Conservation (phyloP, 1,140 invertebrate genomes). For the Atopsyche davidsoni region DNA sequence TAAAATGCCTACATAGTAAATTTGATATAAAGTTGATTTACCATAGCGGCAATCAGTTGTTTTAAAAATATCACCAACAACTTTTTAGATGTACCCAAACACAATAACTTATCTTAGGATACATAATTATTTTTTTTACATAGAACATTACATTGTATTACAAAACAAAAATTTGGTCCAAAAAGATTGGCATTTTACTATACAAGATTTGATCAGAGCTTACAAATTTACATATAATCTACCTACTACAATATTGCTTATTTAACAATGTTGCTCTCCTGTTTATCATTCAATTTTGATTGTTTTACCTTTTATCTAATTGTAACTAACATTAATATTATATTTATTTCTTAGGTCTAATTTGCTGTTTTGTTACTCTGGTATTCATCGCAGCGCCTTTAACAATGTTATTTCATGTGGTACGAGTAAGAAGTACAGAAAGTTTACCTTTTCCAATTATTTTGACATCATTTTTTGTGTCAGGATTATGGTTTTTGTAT, state of each 20-base stretch:
- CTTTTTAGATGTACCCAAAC: no score
- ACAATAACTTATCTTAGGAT: no score
- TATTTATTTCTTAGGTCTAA: conserved; percentile 47
- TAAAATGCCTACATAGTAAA: no score
- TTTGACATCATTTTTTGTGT: conserved; percentile 66
- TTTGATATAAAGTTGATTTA: no score
- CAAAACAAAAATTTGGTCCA: no score
- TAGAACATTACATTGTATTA: no score
- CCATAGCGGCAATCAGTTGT: no score
- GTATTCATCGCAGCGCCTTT: conserved; percentile 75
- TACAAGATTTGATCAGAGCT: not conserved
- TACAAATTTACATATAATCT: not conserved
- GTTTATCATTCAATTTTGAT: no score
- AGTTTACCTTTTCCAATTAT: conserved; percentile 75
- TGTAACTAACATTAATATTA: not conserved
- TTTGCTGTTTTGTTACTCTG: conserved; percentile 66
- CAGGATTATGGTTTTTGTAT: conserved; percentile 69
- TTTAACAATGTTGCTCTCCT: no score
- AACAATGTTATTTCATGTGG: conserved; percentile 67
- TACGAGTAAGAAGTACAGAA: conserved; percentile 67
- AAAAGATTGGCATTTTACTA: not conserved
- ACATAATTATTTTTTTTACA: no score
- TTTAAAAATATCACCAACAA: no score
- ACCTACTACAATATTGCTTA: no score
- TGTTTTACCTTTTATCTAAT: not conserved